These are phyloP conservation scores for Sinosuthora webbiana DNA, from an alignment of 2,113 vertebrate species.

Conservation along the genomic window DNA sequence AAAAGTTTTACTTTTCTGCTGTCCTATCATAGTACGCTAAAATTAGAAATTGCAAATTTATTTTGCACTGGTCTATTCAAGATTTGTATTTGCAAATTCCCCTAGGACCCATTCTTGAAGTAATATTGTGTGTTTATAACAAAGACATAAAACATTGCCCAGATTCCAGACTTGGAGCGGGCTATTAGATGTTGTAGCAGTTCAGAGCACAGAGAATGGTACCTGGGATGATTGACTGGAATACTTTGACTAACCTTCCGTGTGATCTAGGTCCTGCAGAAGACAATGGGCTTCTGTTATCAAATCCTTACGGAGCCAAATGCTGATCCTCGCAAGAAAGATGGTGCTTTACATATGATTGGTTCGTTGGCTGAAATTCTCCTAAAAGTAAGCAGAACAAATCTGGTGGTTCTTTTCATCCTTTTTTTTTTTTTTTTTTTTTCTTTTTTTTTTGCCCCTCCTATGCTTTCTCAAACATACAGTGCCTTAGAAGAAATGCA, in stretches of 20 bases:
- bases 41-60: neutral
- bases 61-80: neutral
- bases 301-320: conserved; percentile 93
- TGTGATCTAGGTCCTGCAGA: conserved; percentile 88
- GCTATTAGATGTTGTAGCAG: neutral
- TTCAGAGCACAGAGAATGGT: neutral
- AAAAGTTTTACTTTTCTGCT: neutral
- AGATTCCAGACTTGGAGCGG: neutral
- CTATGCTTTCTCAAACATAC: neutral
- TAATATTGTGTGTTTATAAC: neutral
- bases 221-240: neutral
- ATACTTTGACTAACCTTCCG: neutral
- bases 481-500: neutral
- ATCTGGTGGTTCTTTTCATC: neutral
- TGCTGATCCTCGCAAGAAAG: conserved; percentile 96
- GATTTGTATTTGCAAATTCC: neutral
- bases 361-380: conserved; percentile 97
- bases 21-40: neutral
- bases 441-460: too few species aligned
- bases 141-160: neutral
- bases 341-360: conserved; percentile 98
- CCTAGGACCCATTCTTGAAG: neutral
- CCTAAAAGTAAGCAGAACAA: conserved; percentile 83
- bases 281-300: conserved; percentile 98
- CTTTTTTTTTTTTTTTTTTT: neutral